Evolutionary conservation across 2,113 vertebrate genomes (phyloP), one percentile per base, ranked within the genome.

Genomic region (Henicopernis longicauda): DNA sequence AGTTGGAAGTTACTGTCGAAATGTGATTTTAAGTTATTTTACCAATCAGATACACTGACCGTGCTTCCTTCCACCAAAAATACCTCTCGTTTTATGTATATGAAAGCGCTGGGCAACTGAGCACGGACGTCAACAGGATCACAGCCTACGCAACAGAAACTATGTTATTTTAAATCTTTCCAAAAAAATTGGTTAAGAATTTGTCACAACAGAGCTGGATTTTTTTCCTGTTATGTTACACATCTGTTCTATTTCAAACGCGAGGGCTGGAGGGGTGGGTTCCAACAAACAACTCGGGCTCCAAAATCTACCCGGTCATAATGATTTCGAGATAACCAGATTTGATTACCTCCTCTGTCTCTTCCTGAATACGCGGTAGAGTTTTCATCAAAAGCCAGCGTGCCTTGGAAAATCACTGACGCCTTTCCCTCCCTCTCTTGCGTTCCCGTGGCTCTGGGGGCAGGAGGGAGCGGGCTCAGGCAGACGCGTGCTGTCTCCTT

Each of bases 1-100:
- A 94, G 90, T 95, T 95, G 90, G 86, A 95, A 96, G 95, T 91
- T 92, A 50, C 44, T 22, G 85, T 47, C 9, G 49, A 69, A 93
- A 83, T 85, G 90, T 80, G 96, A 94, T 96, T 96, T 88, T 87
- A 40, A 79, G 77, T 84, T 87, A 67, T 89, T 95, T 95, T 93
- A 66, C 95, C 95, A 47, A 65, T 76, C 77, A 93, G 62, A 82
- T 83, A 61, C 55, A 73, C 92, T 49, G 66, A 34, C 91, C 34
- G 36, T 58, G 90, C 94, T 98, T 97, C 98, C 97, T 98, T 96
- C 89, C 96, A 96, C 94, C 82, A 63, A 81, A 90, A 97, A 93
- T 86, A 89, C 89, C 93, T 85, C 81, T 95, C 19, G 1, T 93
- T 91, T 94, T 91, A 77, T 84, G 81, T 88, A 85, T 90, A 79